A percentile compares a stretch with the other conserved stretches of the same genome.
These are phyloP conservation scores for Amaurobius ferox DNA, from an alignment of 2,888 invertebrate genomes.

Conservation along the genomic window DNA sequence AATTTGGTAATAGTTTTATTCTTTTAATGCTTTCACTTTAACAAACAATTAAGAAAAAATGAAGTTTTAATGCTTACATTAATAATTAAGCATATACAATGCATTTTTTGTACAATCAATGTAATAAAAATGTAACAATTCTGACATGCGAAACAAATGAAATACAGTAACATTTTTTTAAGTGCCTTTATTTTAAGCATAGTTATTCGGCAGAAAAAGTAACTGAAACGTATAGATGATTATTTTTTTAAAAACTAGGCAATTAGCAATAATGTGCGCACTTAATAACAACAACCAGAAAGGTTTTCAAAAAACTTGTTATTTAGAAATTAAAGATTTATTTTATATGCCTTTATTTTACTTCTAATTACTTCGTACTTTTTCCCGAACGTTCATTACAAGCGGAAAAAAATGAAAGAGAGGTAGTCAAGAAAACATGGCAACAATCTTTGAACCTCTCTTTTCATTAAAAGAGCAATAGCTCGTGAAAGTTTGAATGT, in stretches of 20 bases:
- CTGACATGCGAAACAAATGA: too few relatives aligned
- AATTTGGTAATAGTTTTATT: too few relatives aligned
- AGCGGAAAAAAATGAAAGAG: background rate
- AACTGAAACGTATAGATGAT: background rate
- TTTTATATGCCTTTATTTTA: constrained; percentile 1
- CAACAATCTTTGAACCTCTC: background rate
- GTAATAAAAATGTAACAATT: too few relatives aligned
- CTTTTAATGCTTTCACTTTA: too few relatives aligned
- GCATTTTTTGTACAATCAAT: too few relatives aligned
- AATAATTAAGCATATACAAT: too few relatives aligned
- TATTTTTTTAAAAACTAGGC: constrained; percentile 1
- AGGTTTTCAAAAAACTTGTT: background rate
- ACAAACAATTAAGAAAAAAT: too few relatives aligned
- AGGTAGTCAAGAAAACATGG: background rate
- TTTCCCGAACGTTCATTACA: background rate
- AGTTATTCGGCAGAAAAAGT: background rate
- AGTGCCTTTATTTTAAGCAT: too few relatives aligned
- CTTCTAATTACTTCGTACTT: background rate
- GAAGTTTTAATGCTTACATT: too few relatives aligned
- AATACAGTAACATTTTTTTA: too few relatives aligned
- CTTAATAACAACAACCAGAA: constrained; percentile 1
- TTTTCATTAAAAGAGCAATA: background rate
- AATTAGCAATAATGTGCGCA: constrained; percentile 8
- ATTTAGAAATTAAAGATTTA: background rate
- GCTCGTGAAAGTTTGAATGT: background rate